A percentile compares a stretch with the other conserved stretches of the same genome.
These are phyloP conservation scores for Urophycis tenuis DNA, from an alignment of 2,797 vertebrate genomes.

Conservation along the genomic window DNA sequence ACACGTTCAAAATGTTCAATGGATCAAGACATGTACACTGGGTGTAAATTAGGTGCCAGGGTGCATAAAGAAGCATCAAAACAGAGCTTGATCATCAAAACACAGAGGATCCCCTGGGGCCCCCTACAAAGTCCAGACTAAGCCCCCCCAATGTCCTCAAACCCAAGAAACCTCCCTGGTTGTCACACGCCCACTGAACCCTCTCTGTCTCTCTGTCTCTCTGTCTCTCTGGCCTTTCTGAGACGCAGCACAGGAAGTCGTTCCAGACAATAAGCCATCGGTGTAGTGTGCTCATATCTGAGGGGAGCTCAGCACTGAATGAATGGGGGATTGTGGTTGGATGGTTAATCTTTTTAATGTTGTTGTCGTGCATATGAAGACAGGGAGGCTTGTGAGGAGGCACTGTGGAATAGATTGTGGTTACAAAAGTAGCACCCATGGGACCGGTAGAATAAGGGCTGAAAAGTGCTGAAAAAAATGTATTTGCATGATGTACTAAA, in stretches of 20 bases:
- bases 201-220: no score
- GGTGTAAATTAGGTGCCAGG: no score
- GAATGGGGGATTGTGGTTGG: not conserved
- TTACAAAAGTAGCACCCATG: not conserved
- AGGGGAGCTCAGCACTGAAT: not conserved
- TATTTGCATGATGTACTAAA: slow-evolving; percentile 1
- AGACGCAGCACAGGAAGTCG: not conserved
- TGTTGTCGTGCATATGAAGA: not conserved
- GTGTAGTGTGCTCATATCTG: not conserved
- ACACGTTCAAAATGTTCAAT: no score
- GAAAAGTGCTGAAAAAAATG: not conserved
- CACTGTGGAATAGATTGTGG: not conserved
- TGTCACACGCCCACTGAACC: slow-evolving; percentile 39
- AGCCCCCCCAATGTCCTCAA: no score
- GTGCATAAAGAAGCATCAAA: no score
- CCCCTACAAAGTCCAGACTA: no score
- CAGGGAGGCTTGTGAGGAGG: not conserved
- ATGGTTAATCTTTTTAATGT: not conserved
- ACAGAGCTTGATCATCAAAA: no score
- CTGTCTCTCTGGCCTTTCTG: no score
- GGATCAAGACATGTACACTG: no score
- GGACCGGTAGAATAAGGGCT: not conserved
- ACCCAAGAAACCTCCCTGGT: not conserved
- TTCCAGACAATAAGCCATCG: not conserved
- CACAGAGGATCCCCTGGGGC: no score